A percentile compares a stretch with the other conserved stretches of the same genome.
These are phyloP conservation scores for Diglossa cyanea DNA, from an alignment of 2,797 vertebrate species.

Conservation along the genomic window DNA sequence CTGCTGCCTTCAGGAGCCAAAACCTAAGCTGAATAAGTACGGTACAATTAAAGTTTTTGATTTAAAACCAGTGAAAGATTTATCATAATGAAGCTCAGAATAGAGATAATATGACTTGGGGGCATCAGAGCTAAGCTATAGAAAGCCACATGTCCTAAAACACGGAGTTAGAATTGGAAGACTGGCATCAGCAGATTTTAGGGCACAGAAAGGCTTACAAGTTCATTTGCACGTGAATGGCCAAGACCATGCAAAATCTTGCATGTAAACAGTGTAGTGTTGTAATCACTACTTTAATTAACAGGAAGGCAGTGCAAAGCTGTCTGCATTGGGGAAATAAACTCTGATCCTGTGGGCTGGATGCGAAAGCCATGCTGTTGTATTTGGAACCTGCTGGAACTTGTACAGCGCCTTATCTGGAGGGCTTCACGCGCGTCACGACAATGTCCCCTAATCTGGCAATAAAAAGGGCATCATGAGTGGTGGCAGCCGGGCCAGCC, in stretches of 20 bases:
- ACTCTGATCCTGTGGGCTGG: conserved; percentile 59
- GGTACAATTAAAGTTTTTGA: conserved; percentile 62
- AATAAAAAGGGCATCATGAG: conserved; percentile 52
- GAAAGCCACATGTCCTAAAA: conserved; percentile 60
- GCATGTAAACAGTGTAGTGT: conserved; percentile 59
- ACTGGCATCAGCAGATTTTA: conserved; percentile 68
- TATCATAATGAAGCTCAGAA: conserved; percentile 64
- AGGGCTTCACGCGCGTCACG: neutral
- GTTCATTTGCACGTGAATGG: conserved; percentile 69
- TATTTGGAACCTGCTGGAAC: conserved; percentile 61
- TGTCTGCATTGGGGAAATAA: conserved; percentile 68
- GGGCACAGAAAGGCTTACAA: conserved; percentile 65
- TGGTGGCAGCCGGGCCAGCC: neutral
- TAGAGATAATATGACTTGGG: conserved; percentile 58
- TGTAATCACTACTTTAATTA: conserved; percentile 72
- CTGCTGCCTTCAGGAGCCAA: conserved; percentile 58
- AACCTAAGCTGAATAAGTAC: conserved; percentile 35
- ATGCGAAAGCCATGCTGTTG: neutral
- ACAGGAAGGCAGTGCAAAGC: conserved; percentile 63
- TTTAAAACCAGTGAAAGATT: conserved; percentile 55
- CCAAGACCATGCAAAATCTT: conserved; percentile 67
- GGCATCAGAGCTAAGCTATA: conserved; percentile 65
- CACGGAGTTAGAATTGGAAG: conserved; percentile 50
- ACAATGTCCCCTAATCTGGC: conserved; percentile 60
- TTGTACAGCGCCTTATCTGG: conserved; percentile 57